A percentile compares a stretch with the other conserved stretches of the same genome.
Conservation (phyloP, 2,888 invertebrate genomes). For the Toxonevra muliebris region DNA sequence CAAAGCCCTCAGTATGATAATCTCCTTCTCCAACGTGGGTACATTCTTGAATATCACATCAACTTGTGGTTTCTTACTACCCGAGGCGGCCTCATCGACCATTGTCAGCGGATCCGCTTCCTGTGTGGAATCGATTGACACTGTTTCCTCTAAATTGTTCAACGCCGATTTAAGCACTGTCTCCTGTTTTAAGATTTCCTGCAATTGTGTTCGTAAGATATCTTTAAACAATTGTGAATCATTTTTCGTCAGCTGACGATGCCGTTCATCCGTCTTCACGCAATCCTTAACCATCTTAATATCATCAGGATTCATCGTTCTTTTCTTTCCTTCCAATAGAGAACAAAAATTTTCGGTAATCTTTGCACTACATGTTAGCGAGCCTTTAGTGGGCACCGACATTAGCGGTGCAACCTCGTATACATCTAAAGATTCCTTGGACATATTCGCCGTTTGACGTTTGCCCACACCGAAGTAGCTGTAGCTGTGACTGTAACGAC, state of each 20-base stretch:
- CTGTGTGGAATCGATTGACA: neutral
- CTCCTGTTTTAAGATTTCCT: constrained; percentile 48
- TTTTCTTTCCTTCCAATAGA: constrained; percentile 36
- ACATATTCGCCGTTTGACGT: constrained; percentile 8
- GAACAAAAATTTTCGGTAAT: constrained; percentile 42
- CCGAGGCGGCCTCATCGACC: neutral
- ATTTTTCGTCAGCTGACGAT: constrained; percentile 39
- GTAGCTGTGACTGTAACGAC: neutral
- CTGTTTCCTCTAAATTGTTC: constrained; percentile 33
- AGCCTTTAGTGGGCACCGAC: constrained; percentile 22
- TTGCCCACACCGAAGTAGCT: neutral
- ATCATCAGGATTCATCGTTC: constrained; percentile 40
- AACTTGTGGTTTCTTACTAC: constrained; percentile 39
- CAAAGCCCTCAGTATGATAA: constrained; percentile 49
- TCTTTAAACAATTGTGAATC: constrained; percentile 47
- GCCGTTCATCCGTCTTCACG: constrained; percentile 46
- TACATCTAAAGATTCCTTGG: constrained; percentile 36
- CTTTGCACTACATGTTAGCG: constrained; percentile 30
- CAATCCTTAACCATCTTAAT: constrained; percentile 45
- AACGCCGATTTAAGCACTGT: constrained; percentile 44
- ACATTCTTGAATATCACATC: constrained; percentile 54
- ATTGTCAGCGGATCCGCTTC: neutral
- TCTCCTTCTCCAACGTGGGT: constrained; percentile 54
- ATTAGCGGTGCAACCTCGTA: constrained; percentile 41
- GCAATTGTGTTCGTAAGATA: constrained; percentile 44